These are phyloP conservation scores for Zygaena filipendulae DNA, from an alignment of 2,888 invertebrate genomes.

Conservation along the genomic window DNA sequence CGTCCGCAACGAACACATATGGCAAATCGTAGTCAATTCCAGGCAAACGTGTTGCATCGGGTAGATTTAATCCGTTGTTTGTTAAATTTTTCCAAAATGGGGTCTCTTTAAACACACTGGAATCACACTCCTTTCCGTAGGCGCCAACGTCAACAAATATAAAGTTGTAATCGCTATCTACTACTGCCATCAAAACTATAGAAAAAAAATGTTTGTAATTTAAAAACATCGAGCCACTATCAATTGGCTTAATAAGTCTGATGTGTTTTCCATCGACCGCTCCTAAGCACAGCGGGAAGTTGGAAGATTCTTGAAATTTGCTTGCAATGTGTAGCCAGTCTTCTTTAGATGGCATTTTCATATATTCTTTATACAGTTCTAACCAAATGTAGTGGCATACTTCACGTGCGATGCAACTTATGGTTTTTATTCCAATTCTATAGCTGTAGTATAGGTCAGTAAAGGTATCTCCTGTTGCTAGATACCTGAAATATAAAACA, in stretches of 20 bases:
- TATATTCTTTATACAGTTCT: slow-evolving; percentile 14
- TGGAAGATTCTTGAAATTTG: slow-evolving; percentile 12
- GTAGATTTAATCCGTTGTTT: slow-evolving; percentile 14
- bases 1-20: slow-evolving; percentile 20
- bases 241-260: slow-evolving; percentile 14
- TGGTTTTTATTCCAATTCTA: slow-evolving; percentile 8
- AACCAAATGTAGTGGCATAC: slow-evolving; percentile 9
- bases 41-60: slow-evolving; percentile 11
- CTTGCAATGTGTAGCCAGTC: slow-evolving; percentile 14
- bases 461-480: slow-evolving; percentile 9
- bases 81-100: slow-evolving; percentile 16
- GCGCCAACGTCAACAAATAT: slow-evolving; percentile 17
- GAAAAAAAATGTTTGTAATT: slow-evolving; percentile 17
- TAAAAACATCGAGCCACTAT: slow-evolving; percentile 17
- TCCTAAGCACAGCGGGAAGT: slow-evolving; percentile 20
- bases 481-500: slow-evolving; percentile 7
- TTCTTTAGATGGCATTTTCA: slow-evolving; percentile 13
- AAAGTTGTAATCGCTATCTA: slow-evolving; percentile 14
- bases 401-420: slow-evolving; percentile 5
- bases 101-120: slow-evolving; percentile 18
- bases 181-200: slow-evolving; percentile 15
- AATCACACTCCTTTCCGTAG: slow-evolving; percentile 21
- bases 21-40: slow-evolving; percentile 4
- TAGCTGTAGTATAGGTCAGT: slow-evolving; percentile 7
- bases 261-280: slow-evolving; percentile 22